Conservation (phyloP, 2,113 vertebrate species). For the Sialia sialis region DNA sequence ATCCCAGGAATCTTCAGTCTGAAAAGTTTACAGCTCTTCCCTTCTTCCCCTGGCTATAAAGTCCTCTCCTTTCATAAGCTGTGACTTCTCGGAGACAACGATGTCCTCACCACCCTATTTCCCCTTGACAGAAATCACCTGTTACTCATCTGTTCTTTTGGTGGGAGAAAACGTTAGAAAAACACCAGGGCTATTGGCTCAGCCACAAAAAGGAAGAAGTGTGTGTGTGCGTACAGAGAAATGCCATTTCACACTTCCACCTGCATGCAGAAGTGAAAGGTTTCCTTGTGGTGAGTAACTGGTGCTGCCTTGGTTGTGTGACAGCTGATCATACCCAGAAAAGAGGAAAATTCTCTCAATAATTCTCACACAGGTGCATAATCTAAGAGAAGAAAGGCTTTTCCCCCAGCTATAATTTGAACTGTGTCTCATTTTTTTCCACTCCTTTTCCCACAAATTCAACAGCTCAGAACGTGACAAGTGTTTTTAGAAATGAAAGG, state of each 20-base stretch:
- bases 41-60: neutral
- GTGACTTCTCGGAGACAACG: neutral
- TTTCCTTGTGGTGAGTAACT: neutral
- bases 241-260: neutral
- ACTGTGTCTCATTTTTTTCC: neutral
- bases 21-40: neutral
- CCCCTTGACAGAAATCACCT: neutral
- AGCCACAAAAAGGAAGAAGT: neutral
- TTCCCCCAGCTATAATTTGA: rapidly evolving
- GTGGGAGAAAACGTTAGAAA: neutral
- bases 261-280: neutral
- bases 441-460: neutral
- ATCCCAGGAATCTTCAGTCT: neutral
- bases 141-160: slow-evolving; percentile 9
- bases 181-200: neutral
- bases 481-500: neutral
- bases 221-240: neutral
- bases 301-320: neutral
- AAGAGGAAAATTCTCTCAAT: neutral
- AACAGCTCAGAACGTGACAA: neutral
- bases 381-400: neutral
- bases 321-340: neutral
- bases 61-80: neutral
- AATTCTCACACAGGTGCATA: neutral
- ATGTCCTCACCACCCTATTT: neutral